Evolutionary conservation across 92 coral and sea anemone genomes (phyloP).

Genomic region (Palythoa grandiflora): DNA sequence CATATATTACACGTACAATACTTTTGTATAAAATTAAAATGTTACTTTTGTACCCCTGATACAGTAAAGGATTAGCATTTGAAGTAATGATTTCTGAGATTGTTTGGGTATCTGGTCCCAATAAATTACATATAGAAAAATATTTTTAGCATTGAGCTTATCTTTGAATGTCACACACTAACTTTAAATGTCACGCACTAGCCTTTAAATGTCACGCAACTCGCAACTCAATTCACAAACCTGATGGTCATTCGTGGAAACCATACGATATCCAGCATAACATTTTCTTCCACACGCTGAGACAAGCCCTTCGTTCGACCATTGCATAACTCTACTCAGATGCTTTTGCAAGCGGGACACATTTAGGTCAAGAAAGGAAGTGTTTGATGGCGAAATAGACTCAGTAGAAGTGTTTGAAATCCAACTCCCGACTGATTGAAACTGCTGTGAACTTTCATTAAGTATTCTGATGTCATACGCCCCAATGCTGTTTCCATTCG

Average conservation of each 20-base stretch:
- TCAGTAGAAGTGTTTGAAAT: slow-evolving; percentile 67
- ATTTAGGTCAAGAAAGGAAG: slow-evolving; percentile 66
- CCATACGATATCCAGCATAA: slow-evolving; percentile 71
- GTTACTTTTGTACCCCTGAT: no score
- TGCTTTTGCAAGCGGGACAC: slow-evolving; percentile 45
- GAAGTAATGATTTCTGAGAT: no score
- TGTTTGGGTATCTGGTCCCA: no score
- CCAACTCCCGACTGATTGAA: slow-evolving; percentile 79
- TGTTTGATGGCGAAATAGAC: slow-evolving; percentile 46
- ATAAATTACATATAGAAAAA: no score
- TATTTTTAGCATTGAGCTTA: no score
- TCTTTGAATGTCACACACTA: not conserved
- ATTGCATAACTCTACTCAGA: slow-evolving; percentile 55
- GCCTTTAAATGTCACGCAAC: not conserved
- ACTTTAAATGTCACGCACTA: not conserved
- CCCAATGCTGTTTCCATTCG: slow-evolving; percentile 78
- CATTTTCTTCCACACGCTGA: slow-evolving; percentile 77
- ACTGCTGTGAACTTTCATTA: slow-evolving; percentile 67
- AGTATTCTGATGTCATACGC: slow-evolving; percentile 81
- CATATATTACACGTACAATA: no score
- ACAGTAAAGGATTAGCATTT: no score
- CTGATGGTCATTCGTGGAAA: slow-evolving; percentile 63
- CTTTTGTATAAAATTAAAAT: no score
- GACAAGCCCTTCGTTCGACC: slow-evolving; percentile 50
- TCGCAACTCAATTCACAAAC: slow-evolving; percentile 22